A percentile compares a stretch with the other conserved stretches of the same genome.
Evolutionary conservation across 2,888 invertebrate species (phyloP).

Genomic region (Melanostoma mellinum): DNA sequence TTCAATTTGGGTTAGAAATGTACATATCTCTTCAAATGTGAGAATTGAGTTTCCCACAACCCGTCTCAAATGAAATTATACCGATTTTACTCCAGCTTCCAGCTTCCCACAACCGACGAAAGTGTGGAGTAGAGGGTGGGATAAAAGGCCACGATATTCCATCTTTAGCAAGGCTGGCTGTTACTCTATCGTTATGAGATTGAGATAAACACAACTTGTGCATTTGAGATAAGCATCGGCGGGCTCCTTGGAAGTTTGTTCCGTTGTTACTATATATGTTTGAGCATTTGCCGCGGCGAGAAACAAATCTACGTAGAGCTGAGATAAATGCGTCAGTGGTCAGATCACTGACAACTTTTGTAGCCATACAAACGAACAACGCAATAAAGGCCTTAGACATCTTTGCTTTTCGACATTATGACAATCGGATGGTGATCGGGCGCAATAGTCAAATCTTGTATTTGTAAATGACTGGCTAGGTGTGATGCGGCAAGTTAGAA

Average conservation of each 20-base stretch:
- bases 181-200: constrained; percentile 38
- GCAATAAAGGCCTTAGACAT: constrained; percentile 41
- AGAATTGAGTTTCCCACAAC: constrained; percentile 7
- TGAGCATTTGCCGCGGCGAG: constrained; percentile 43
- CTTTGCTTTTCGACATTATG: constrained; percentile 20
- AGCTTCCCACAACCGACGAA: too few relatives aligned
- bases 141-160: too few relatives aligned
- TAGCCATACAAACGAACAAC: constrained; percentile 53
- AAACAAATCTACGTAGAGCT: constrained; percentile 47
- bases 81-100: too few relatives aligned
- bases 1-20: constrained; percentile 7
- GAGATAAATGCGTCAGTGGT: constrained; percentile 58
- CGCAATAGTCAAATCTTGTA: constrained; percentile 38
- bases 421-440: constrained; percentile 42
- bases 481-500: constrained; percentile 24
- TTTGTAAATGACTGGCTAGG: constrained; percentile 29
- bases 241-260: constrained; percentile 57
- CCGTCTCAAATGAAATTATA: too few relatives aligned
- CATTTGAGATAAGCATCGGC: constrained; percentile 47
- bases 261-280: constrained; percentile 60
- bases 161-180: constrained; percentile 45
- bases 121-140: too few relatives aligned
- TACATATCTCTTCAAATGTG: constrained; percentile 39
- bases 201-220: constrained; percentile 37
- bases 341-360: constrained; percentile 52